phyloP scores from a whole-genome alignment of 2,113 vertebrate species.

The Otus sunia region DNA sequence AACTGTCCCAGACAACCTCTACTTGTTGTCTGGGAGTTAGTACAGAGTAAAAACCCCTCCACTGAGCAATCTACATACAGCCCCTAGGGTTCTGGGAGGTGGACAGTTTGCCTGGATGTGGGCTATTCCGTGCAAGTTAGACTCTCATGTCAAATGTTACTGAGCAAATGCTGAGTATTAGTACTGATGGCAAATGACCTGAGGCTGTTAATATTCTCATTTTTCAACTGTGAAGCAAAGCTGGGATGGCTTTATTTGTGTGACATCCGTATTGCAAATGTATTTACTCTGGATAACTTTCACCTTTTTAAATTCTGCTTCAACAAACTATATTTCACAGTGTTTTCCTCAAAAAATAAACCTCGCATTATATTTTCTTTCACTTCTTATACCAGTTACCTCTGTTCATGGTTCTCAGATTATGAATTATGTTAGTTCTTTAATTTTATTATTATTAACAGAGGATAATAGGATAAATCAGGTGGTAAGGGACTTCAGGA shows the following conservation, averaged over 20 bases:
- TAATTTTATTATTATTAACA: neutral
- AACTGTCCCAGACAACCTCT: neutral
- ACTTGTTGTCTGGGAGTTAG: neutral
- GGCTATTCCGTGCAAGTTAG: neutral
- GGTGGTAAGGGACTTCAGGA: neutral
- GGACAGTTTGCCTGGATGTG: neutral
- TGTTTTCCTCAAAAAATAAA: neutral
- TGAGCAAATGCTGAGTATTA: neutral
- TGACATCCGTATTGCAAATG: neutral
- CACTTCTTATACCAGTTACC: neutral
- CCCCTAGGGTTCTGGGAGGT: neutral
- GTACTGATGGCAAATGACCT: neutral
- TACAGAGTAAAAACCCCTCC: neutral
- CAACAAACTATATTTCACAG: neutral
- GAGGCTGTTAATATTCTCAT: neutral
- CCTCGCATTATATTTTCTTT: neutral
- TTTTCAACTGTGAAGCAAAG: neutral
- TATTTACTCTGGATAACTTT: neutral
- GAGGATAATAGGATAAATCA: neutral
- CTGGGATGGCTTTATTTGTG: neutral
- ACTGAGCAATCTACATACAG: neutral
- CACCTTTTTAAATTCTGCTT: neutral
- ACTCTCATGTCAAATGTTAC: neutral
- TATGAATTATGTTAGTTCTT: neutral
- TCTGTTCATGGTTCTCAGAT: neutral